These are phyloP conservation scores for Ochotona princeps DNA, from an alignment of 2,113 vertebrate species.

Conservation along the genomic window DNA sequence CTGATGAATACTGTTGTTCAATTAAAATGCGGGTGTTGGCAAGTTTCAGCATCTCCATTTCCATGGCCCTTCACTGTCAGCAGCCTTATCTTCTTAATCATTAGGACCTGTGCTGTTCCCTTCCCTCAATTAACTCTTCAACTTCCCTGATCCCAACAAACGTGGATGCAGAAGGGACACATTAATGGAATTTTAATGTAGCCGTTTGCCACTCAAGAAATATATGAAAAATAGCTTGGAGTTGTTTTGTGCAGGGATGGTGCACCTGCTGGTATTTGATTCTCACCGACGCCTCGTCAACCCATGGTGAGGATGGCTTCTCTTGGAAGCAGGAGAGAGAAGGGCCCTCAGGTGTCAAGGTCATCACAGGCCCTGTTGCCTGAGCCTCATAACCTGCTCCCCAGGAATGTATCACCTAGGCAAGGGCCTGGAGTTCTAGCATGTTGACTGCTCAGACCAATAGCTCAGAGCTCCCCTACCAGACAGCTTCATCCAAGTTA, in stretches of 20 bases:
- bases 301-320: background rate
- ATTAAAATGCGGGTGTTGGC: slow-evolving; percentile 65
- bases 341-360: background rate
- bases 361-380: background rate
- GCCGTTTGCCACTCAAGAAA: slow-evolving; percentile 60
- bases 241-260: background rate
- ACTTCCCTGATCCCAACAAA: slow-evolving; percentile 61
- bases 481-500: background rate
- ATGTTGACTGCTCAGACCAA: background rate
- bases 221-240: background rate
- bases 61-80: slow-evolving; percentile 57
- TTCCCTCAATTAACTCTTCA: slow-evolving; percentile 56
- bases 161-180: slow-evolving; percentile 60
- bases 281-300: fast-evolving
- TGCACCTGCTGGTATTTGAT: background rate
- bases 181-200: slow-evolving; percentile 76
- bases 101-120: slow-evolving; percentile 40
- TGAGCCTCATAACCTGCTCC: background rate
- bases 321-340: background rate
- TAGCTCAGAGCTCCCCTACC: background rate
- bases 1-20: slow-evolving; percentile 74
- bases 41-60: slow-evolving; percentile 57
- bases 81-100: slow-evolving; percentile 72
- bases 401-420: background rate
- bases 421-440: background rate